phyloP scores from a whole-genome alignment of 2,797 vertebrate species.

The Labroides dimidiatus region DNA sequence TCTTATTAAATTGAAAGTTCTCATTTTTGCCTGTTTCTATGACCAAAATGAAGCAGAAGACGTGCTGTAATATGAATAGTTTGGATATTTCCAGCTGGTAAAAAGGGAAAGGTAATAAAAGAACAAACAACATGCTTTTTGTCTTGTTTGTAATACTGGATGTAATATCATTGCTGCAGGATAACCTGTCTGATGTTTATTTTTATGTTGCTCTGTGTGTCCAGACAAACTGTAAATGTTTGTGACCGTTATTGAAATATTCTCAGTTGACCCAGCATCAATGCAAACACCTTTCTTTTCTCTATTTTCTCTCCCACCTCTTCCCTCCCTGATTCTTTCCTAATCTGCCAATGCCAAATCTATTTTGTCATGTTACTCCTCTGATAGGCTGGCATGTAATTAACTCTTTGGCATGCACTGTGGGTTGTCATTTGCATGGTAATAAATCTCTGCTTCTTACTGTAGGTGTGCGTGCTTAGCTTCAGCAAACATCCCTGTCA shows the following conservation, averaged over 20 bases:
- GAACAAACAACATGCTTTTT: slow-evolving; percentile 68
- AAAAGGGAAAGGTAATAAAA: slow-evolving; percentile 67
- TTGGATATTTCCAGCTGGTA: slow-evolving; percentile 64
- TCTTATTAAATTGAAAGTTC: slow-evolving; percentile 79
- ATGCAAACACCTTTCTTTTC: slow-evolving; percentile 40
- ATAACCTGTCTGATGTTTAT: slow-evolving; percentile 58
- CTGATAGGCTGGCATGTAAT: slow-evolving; percentile 81
- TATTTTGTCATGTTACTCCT: slow-evolving; percentile 76
- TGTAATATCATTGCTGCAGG: slow-evolving; percentile 65
- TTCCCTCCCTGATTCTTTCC: slow-evolving; percentile 37
- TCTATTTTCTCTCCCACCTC: not conserved
- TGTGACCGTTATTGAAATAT: slow-evolving; percentile 51
- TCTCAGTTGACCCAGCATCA: slow-evolving; percentile 33
- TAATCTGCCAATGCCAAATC: slow-evolving; percentile 73
- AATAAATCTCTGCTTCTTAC: slow-evolving; percentile 75
- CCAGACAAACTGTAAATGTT: slow-evolving; percentile 51
- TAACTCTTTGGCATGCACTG: slow-evolving; percentile 76
- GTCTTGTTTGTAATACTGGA: slow-evolving; percentile 70
- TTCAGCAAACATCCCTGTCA: slow-evolving; percentile 60
- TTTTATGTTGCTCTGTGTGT: slow-evolving; percentile 36
- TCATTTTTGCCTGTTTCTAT: slow-evolving; percentile 72
- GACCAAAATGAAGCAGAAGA: slow-evolving; percentile 67
- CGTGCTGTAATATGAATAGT: slow-evolving; percentile 68
- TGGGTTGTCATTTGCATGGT: slow-evolving; percentile 81
- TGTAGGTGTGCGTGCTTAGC: slow-evolving; percentile 64